phyloP scores from a whole-genome alignment of 2,113 vertebrate genomes.

The Falco punctatus region DNA sequence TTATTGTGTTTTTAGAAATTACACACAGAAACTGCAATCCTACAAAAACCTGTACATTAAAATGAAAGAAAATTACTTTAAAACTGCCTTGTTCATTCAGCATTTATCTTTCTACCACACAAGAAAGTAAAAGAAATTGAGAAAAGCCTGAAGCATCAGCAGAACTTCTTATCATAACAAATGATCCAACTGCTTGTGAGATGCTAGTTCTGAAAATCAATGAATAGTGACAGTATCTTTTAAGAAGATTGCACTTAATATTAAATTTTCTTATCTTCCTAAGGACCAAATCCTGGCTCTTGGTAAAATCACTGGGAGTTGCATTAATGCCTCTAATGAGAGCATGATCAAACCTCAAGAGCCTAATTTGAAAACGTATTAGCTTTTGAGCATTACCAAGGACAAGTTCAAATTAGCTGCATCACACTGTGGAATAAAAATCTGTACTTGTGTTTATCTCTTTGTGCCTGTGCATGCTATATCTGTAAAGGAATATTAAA shows the following conservation, averaged over 20 bases:
- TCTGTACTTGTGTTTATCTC: neutral
- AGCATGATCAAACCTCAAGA: neutral
- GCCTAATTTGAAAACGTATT: neutral
- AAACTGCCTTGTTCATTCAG: slow-evolving; percentile 2
- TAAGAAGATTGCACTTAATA: slow-evolving; percentile 13
- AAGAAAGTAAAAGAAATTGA: slow-evolving; percentile 18
- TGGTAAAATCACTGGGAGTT: neutral
- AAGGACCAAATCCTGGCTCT: neutral
- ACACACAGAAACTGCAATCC: slow-evolving; percentile 32
- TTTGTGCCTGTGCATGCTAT: neutral
- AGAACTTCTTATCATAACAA: slow-evolving; percentile 33
- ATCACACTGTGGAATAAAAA: neutral
- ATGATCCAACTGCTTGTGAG: neutral
- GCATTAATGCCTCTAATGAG: neutral
- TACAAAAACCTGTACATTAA: slow-evolving; percentile 44
- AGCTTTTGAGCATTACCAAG: neutral
- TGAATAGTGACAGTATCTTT: neutral
- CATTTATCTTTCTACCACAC: slow-evolving; percentile 22
- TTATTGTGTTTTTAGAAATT: slow-evolving; percentile 33
- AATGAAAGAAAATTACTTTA: slow-evolving; percentile 56
- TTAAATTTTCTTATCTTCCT: slow-evolving; percentile 11
- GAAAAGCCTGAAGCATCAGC: neutral
- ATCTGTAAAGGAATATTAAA: neutral
- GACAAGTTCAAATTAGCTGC: slow-evolving; percentile 18
- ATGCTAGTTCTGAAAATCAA: slow-evolving; percentile 29